phyloP scores from a whole-genome alignment of 2,888 invertebrate genomes.

The Drosophila testacea region DNA sequence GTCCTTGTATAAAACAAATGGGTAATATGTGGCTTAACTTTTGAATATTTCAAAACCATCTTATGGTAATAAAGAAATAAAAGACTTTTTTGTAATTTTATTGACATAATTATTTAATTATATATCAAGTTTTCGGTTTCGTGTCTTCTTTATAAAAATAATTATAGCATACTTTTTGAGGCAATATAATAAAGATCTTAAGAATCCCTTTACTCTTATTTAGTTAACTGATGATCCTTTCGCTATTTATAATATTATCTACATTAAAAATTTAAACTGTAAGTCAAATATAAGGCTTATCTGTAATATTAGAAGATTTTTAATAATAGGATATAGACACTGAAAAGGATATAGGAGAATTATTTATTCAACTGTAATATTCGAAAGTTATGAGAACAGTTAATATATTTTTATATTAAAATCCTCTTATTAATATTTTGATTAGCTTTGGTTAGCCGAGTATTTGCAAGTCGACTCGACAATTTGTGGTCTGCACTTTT shows the following conservation, averaged over 20 bases:
- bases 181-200: not conserved
- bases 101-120: not conserved
- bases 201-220: not conserved
- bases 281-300: too few species aligned
- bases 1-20: not conserved
- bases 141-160: not conserved
- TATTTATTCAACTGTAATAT: not conserved
- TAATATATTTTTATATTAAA: not conserved
- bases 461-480: constrained; percentile 6
- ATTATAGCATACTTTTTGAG: constrained; percentile 13
- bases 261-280: too few species aligned
- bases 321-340: too few species aligned
- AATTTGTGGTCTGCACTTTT: constrained; percentile 1
- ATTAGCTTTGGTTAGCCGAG: not conserved
- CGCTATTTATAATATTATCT: not conserved
- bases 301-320: too few species aligned
- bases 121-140: not conserved
- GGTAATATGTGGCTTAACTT: too few species aligned
- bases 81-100: not conserved
- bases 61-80: not conserved
- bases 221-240: not conserved
- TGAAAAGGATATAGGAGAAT: not conserved
- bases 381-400: not conserved
- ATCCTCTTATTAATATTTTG: not conserved
- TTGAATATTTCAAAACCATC: too few species aligned